Conservation (phyloP, 2,797 vertebrate genomes). For the Typhlichthys eigenmanni region DNA sequence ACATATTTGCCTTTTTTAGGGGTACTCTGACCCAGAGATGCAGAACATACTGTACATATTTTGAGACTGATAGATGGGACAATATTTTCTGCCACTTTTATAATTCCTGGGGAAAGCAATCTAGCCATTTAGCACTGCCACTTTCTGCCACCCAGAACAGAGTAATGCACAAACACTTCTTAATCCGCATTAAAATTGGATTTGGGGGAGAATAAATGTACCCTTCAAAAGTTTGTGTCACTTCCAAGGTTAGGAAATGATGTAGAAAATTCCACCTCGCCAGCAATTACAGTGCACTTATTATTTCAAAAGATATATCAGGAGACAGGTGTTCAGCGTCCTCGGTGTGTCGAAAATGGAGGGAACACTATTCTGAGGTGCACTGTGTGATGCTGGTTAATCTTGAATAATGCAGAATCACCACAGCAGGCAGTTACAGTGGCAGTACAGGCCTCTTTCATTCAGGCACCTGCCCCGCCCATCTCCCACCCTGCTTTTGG, state of each 20-base stretch:
- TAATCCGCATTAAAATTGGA: slow-evolving; percentile 79
- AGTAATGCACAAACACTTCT: slow-evolving; percentile 77
- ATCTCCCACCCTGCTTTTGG: slow-evolving; percentile 63
- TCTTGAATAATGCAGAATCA: slow-evolving; percentile 82
- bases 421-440: slow-evolving; percentile 75
- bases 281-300: slow-evolving; percentile 79
- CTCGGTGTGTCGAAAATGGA: slow-evolving; percentile 69
- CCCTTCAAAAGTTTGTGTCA: slow-evolving; percentile 80
- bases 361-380: slow-evolving; percentile 64
- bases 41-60: slow-evolving; percentile 11
- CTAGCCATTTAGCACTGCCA: slow-evolving; percentile 69
- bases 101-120: slow-evolving; percentile 57
- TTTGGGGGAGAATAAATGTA: slow-evolving; percentile 73
- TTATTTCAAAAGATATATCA: slow-evolving; percentile 79
- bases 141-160: slow-evolving; percentile 56
- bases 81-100: slow-evolving; percentile 69
- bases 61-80: slow-evolving; percentile 53
- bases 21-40: slow-evolving; percentile 19
- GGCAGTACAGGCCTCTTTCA: slow-evolving; percentile 71
- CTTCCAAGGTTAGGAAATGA: slow-evolving; percentile 78
- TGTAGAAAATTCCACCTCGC: slow-evolving; percentile 75
- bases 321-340: slow-evolving; percentile 80
- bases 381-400: slow-evolving; percentile 76
- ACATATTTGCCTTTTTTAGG: no score
- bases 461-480: slow-evolving; percentile 57